A percentile compares a stretch with the other conserved stretches of the same genome.
Conservation (phyloP, 2,113 vertebrate genomes). For the Daphoenositta chrysoptera region DNA sequence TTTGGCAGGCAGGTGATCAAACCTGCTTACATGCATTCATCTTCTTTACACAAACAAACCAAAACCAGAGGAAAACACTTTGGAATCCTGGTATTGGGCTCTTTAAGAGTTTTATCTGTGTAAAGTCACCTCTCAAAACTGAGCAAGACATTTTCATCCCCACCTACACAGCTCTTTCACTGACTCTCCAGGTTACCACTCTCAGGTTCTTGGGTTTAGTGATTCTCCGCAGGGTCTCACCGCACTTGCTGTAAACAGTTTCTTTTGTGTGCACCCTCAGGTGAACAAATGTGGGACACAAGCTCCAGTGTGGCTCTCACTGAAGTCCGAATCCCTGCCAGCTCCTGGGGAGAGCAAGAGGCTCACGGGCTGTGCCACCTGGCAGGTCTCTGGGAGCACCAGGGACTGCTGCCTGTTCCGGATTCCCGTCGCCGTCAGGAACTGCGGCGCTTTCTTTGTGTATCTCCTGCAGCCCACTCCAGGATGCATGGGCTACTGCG, state of each 20-base stretch:
- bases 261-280: slow-evolving; percentile 47
- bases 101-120: background rate
- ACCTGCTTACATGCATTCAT: background rate
- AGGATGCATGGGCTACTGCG: slow-evolving; percentile 79
- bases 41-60: background rate
- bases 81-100: background rate
- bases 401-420: slow-evolving; percentile 78
- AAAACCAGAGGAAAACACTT: background rate
- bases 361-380: slow-evolving; percentile 70
- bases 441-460: slow-evolving; percentile 75
- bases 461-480: slow-evolving; percentile 77
- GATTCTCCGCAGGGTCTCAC: rapidly evolving
- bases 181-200: background rate
- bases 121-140: background rate
- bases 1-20: background rate
- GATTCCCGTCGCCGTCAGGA: slow-evolving; percentile 68
- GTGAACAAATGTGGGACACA: slow-evolving; percentile 85
- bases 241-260: rapidly evolving
- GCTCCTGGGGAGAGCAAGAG: slow-evolving; percentile 55
- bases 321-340: slow-evolving; percentile 65
- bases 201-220: background rate
- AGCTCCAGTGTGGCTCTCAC: slow-evolving; percentile 80
- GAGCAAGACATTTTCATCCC: background rate
- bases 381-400: slow-evolving; percentile 67
- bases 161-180: background rate